These are phyloP conservation scores for Dynastes maya DNA, from an alignment of 2,888 invertebrate species.

Conservation along the genomic window DNA sequence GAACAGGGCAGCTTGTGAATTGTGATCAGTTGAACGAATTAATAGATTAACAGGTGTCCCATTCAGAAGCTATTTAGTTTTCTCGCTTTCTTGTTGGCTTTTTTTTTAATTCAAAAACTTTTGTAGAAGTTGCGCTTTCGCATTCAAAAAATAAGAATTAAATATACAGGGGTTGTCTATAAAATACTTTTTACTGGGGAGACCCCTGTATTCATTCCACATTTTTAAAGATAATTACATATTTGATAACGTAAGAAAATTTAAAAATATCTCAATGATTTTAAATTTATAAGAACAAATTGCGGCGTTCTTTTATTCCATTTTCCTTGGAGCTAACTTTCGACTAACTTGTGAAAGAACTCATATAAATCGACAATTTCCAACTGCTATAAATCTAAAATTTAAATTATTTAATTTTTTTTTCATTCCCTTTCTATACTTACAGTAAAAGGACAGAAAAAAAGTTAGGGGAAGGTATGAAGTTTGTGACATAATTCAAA, in stretches of 20 bases:
- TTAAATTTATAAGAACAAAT: slow-evolving; percentile 28
- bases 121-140: slow-evolving; percentile 32
- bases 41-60: slow-evolving; percentile 62
- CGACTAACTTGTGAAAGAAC: slow-evolving; percentile 21
- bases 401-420: slow-evolving; percentile 41
- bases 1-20: slow-evolving; percentile 62
- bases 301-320: not conserved
- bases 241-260: too few species aligned
- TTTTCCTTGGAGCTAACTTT: not conserved
- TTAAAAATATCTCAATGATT: not conserved
- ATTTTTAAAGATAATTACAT: not conserved
- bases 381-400: slow-evolving; percentile 41
- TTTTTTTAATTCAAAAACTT: slow-evolving; percentile 53
- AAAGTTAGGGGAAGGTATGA: not conserved
- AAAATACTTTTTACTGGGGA: too few species aligned
- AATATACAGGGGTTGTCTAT: too few species aligned
- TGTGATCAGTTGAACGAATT: slow-evolving; percentile 57
- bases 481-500: slow-evolving; percentile 33
- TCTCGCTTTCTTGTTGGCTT: slow-evolving; percentile 53
- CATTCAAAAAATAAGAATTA: too few species aligned
- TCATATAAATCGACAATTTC: slow-evolving; percentile 27
- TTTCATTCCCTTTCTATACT: not conserved
- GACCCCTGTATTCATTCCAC: not conserved
- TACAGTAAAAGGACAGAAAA: slow-evolving; percentile 7
- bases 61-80: slow-evolving; percentile 57